phyloP scores from a whole-genome alignment of 92 coral and sea anemone species.

The Chrysogorgia sp. region DNA sequence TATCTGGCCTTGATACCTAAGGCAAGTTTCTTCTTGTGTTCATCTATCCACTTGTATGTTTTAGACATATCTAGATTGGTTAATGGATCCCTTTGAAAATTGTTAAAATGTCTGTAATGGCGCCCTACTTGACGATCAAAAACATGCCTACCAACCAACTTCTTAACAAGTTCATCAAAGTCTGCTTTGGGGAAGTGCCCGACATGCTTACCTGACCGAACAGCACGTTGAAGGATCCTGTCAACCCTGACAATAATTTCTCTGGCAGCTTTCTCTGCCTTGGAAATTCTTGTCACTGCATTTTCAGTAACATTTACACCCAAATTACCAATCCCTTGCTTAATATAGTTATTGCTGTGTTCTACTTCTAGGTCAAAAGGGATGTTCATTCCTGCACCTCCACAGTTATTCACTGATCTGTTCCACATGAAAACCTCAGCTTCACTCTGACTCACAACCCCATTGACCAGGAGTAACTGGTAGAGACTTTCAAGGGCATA shows the following conservation, averaged over 20 bases:
- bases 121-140: conserved; percentile 40
- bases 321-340: conserved; percentile 47
- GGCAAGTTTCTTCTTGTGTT: conserved; percentile 43
- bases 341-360: no score
- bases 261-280: conserved; percentile 52
- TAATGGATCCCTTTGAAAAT: conserved; percentile 48
- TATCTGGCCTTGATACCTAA: conserved; percentile 48
- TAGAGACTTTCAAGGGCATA: conserved; percentile 58
- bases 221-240: conserved; percentile 35
- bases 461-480: conserved; percentile 12
- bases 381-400: conserved; percentile 49
- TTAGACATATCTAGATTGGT: conserved; percentile 24
- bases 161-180: conserved; percentile 39
- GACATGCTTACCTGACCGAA: conserved; percentile 44
- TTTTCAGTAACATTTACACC: conserved; percentile 41
- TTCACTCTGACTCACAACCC: conserved; percentile 24
- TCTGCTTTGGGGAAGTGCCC: conserved; percentile 19
- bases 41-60: conserved; percentile 48
- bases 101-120: conserved; percentile 41
- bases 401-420: conserved; percentile 53
- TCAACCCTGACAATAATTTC: conserved; percentile 37
- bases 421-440: conserved; percentile 42
- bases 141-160: conserved; percentile 8
- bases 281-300: conserved; percentile 52
- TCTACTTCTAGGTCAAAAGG: conserved; percentile 41